Evolutionary conservation across 2,113 vertebrate genomes (phyloP), one percentile per base, ranked within the genome.

Genomic region (Epinephelus lanceolatus): DNA sequence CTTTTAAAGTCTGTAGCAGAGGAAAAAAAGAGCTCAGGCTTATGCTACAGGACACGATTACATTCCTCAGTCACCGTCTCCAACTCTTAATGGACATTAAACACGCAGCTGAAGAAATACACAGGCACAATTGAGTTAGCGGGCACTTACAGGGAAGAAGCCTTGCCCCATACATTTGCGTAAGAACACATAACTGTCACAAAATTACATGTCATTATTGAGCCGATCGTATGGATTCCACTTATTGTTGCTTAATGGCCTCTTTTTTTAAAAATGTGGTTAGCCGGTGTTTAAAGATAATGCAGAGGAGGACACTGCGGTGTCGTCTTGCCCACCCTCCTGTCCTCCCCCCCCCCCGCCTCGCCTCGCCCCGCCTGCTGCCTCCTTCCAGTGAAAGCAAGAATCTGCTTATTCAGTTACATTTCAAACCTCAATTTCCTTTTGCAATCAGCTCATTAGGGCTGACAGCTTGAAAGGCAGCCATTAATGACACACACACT

Each of bases 171-270:
- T 95, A 93, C 90, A 94, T 95, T 95, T 95, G 91, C 86, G 86
- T 94, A 95, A 95, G 87, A 92, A 95, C 93, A 93, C 91, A 94
- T 90, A 95, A 95, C 86, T 94, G 93, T 93, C 93, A 93, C 91
- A 88, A 93, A 93, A 95, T 94, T 88, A 90, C 93, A 88, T 78
- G 87, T 93, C 93, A 90, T 95, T 95, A 95, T 85, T 87, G 90
- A 86, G 71, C 82, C 81, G 86, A 90, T 93, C 71, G 68, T 92
- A 94, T 92, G 85, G 93, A 94, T 91, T 88, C 84, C 88, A 87
- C 88, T 93, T 88, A 91, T 92, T 92, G 87, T 49, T 80, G 88
- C 82, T 88, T 94, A 94, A 93, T 94, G 92, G 92, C 27, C 68
- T 88, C 78, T 86, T 88, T 82, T 87, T 84, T 6, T 23, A 12